Conservation (phyloP, 2,113 vertebrate species). For the Rhodinocichla rosea region DNA sequence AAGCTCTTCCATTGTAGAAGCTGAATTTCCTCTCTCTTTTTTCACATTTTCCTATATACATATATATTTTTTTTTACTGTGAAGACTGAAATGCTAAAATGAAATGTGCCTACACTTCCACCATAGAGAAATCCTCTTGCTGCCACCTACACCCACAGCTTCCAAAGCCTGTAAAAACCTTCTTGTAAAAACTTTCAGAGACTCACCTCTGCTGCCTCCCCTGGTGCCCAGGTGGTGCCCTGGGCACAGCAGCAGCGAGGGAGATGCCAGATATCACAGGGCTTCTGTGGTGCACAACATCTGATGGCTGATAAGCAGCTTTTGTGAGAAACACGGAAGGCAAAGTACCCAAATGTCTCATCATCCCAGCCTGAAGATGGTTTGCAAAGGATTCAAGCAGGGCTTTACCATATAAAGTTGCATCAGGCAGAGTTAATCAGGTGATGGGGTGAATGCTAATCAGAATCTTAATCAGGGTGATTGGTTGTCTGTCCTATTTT, state of each 20-base stretch:
- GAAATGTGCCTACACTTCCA: background rate
- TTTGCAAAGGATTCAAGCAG: background rate
- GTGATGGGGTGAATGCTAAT: background rate
- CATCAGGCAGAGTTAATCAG: background rate
- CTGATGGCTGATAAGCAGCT: background rate
- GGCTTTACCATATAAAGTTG: constrained; percentile 4
- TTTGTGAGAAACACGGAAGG: fast-evolving
- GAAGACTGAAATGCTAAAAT: background rate
- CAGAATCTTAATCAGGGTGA: background rate
- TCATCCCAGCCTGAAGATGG: background rate
- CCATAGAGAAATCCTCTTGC: background rate
- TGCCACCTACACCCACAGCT: background rate
- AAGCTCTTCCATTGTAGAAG: background rate
- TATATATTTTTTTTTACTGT: background rate
- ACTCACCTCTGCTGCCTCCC: background rate
- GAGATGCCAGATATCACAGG: background rate
- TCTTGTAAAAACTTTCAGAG: background rate
- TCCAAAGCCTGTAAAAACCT: background rate
- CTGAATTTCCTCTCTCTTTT: background rate
- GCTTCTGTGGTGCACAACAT: background rate
- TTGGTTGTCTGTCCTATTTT: background rate
- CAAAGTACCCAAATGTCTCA: constrained; percentile 18
- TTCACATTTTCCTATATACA: fast-evolving
- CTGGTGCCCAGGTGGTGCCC: background rate
- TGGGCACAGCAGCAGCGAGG: background rate